Evolutionary conservation across 2,888 invertebrate species (phyloP).

Genomic region (Pammene fasciana): DNA sequence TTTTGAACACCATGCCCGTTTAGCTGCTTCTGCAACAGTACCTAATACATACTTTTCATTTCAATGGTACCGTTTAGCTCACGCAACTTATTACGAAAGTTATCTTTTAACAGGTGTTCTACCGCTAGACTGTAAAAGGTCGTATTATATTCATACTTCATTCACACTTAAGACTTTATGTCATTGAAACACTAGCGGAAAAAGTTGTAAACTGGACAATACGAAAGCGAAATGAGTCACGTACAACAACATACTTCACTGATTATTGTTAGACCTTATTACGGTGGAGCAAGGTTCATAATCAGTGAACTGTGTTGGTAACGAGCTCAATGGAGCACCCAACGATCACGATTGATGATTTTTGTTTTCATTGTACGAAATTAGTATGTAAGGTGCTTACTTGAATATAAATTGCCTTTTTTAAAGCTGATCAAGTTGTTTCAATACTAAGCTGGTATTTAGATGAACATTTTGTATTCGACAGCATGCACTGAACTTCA

Average conservation of each 20-base stretch:
- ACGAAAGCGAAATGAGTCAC: constrained; percentile 39
- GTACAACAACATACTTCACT: neutral
- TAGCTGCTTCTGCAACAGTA: no score
- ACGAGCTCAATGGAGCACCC: constrained; percentile 5
- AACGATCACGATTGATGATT: constrained; percentile 18
- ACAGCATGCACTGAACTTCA: constrained; percentile 8
- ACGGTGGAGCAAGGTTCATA: neutral
- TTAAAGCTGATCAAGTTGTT: neutral
- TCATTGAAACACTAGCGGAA: neutral
- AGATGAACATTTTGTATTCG: neutral
- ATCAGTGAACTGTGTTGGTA: neutral
- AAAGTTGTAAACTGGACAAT: constrained; percentile 35
- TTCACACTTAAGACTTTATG: neutral
- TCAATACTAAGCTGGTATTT: neutral
- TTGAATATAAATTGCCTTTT: constrained; percentile 25
- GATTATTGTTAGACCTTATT: neutral
- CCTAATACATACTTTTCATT: constrained; percentile 3
- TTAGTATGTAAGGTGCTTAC: constrained; percentile 26
- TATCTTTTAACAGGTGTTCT: constrained; percentile 8
- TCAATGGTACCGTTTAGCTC: neutral
- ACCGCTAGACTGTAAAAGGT: neutral
- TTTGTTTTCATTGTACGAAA: constrained; percentile 22
- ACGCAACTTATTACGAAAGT: constrained; percentile 24
- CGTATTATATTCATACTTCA: neutral
- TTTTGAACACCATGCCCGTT: no score